These are phyloP conservation scores for Hirundo rustica DNA, from an alignment of 2,797 vertebrate genomes.

Conservation along the genomic window DNA sequence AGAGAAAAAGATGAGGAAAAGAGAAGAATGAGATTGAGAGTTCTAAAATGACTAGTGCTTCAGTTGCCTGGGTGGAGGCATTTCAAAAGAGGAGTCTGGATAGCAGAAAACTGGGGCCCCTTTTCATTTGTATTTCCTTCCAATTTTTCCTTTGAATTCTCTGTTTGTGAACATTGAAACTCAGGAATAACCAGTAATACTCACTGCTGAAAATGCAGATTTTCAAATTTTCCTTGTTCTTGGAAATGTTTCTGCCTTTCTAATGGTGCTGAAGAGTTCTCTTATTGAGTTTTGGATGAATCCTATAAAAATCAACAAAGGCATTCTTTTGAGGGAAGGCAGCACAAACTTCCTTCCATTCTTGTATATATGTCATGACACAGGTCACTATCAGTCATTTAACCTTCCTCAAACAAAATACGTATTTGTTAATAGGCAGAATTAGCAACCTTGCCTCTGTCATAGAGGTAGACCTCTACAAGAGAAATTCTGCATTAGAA, in stretches of 20 bases:
- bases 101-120: not conserved
- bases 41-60: not conserved
- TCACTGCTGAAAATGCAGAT: slow-evolving; percentile 40
- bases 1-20: slow-evolving; percentile 41
- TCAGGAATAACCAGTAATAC: not conserved
- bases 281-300: slow-evolving; percentile 17
- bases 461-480: not conserved
- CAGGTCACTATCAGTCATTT: not conserved
- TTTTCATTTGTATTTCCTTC: not conserved
- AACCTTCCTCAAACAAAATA: not conserved
- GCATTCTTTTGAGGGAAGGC: not conserved
- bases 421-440: not conserved
- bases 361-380: not conserved
- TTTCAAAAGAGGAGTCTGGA: slow-evolving; percentile 8
- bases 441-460: not conserved
- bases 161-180: slow-evolving; percentile 1
- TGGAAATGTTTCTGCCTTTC: slow-evolving; percentile 2
- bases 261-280: not conserved
- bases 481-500: not conserved
- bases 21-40: slow-evolving; percentile 7
- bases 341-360: not conserved
- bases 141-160: slow-evolving; percentile 8
- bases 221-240: slow-evolving; percentile 49
- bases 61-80: not conserved
- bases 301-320: slow-evolving; percentile 1